Evolutionary conservation across 2,797 vertebrate genomes (phyloP).

Genomic region (Myioborus miniatus): DNA sequence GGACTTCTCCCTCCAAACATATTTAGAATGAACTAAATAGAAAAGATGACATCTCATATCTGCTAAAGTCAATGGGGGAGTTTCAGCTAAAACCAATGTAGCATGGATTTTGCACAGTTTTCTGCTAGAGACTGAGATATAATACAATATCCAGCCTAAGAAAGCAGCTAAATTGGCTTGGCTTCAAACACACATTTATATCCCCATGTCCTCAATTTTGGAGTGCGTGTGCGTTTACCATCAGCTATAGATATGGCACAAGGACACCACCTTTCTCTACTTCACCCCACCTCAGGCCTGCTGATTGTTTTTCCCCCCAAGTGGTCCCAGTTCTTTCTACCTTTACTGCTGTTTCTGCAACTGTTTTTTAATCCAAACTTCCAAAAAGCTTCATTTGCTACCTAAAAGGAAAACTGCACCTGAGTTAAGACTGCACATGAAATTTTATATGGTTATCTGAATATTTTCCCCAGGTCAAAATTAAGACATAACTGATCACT

Average conservation of each 20-base stretch:
- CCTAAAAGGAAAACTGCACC: not conserved
- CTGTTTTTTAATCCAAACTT: not conserved
- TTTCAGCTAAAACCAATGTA: not conserved
- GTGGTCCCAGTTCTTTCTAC: not conserved
- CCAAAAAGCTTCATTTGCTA: not conserved
- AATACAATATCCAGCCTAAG: not conserved
- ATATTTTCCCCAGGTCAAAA: not conserved
- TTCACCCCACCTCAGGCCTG: not conserved
- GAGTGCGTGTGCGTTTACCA: accelerated
- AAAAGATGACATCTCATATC: not conserved
- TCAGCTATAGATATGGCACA: not conserved
- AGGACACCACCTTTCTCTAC: not conserved
- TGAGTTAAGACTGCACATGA: not conserved
- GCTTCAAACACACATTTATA: not conserved
- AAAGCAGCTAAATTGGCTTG: not conserved
- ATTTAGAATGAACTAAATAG: not conserved
- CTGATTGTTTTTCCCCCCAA: not conserved
- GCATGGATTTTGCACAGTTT: not conserved
- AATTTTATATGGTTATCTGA: not conserved
- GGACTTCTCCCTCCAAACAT: not conserved
- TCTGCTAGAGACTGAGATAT: not conserved
- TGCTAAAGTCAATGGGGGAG: not conserved
- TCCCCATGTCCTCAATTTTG: not conserved
- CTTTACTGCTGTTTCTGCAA: not conserved
- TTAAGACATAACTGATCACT: not conserved